Evolutionary conservation across 1,140 invertebrate species (phyloP).

Genomic region (Bactericera cockerelli): DNA sequence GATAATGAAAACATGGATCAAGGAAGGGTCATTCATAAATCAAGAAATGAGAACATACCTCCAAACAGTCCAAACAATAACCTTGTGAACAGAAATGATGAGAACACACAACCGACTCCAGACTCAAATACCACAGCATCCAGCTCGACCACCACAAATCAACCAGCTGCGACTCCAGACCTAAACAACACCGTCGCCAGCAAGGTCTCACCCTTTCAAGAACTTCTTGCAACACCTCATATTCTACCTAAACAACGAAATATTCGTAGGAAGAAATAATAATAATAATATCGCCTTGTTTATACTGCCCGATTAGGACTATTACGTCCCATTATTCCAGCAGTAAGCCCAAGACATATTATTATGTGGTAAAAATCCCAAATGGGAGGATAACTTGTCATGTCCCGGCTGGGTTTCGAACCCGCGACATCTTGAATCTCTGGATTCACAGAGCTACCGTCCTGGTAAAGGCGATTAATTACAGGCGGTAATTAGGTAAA

Average conservation of each 20-base stretch:
- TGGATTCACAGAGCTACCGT: too few species aligned
- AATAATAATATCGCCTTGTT: too few species aligned
- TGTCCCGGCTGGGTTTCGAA: too few species aligned
- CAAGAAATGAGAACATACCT: neutral
- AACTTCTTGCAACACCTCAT: neutral
- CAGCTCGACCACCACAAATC: neutral
- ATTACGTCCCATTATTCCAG: too few species aligned
- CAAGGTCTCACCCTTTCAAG: neutral
- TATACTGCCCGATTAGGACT: too few species aligned
- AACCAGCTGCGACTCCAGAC: neutral
- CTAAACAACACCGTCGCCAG: neutral
- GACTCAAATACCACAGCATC: neutral
- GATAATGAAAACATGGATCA: slow-evolving; percentile 10
- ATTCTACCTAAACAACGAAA: neutral
- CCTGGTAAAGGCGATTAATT: too few species aligned
- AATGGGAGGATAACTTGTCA: too few species aligned
- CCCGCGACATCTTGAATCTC: too few species aligned
- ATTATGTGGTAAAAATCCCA: too few species aligned
- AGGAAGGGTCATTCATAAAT: neutral
- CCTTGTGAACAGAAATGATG: neutral
- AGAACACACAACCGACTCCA: neutral
- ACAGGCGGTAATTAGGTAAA: too few species aligned
- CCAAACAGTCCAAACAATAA: neutral
- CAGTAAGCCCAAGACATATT: too few species aligned
- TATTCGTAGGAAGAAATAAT: neutral